These are phyloP conservation scores for Stigmatopora nigra DNA, from an alignment of 2,113 vertebrate species.

Conservation along the genomic window DNA sequence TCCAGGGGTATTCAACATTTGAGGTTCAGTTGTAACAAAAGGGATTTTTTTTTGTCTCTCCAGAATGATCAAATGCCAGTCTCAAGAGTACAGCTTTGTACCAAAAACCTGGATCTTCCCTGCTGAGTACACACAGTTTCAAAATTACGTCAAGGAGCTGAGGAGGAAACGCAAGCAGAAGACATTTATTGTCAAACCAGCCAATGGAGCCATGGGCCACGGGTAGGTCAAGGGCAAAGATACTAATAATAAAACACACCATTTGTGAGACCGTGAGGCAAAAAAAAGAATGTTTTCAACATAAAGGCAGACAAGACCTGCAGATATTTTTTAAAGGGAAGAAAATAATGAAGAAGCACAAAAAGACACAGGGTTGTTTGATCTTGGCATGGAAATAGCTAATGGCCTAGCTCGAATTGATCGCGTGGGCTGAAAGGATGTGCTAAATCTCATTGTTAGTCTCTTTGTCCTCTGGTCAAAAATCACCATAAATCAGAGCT, in stretches of 20 bases:
- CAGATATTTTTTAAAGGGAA: slow-evolving; percentile 22
- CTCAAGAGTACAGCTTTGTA: slow-evolving; percentile 93
- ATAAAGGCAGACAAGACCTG: slow-evolving; percentile 7
- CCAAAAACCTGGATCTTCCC: slow-evolving; percentile 97
- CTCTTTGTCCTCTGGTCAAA: slow-evolving; percentile 52
- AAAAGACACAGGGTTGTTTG: slow-evolving; percentile 41
- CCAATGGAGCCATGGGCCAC: slow-evolving; percentile 98
- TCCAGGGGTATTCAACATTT: neutral
- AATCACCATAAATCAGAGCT: slow-evolving; percentile 51
- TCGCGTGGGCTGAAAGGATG: slow-evolving; percentile 47
- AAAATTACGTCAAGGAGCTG: slow-evolving; percentile 94
- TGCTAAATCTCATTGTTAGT: slow-evolving; percentile 48
- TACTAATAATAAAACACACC: slow-evolving; percentile 2
- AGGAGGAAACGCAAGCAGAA: slow-evolving; percentile 93
- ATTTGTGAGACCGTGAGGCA: neutral
- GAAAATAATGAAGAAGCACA: slow-evolving; percentile 32
- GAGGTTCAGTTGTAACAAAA: neutral
- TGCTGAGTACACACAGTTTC: slow-evolving; percentile 94
- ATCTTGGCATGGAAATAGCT: slow-evolving; percentile 42
- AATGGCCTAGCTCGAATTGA: slow-evolving; percentile 37
- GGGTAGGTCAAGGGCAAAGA: slow-evolving; percentile 75
- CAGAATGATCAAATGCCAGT: slow-evolving; percentile 94
- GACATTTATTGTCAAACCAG: slow-evolving; percentile 96
- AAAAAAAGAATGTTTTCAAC: slow-evolving; percentile 3
- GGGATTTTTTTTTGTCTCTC: slow-evolving; percentile 2